These are phyloP conservation scores for Clitarchus hookeri DNA, from an alignment of 2,888 invertebrate genomes.

Conservation along the genomic window DNA sequence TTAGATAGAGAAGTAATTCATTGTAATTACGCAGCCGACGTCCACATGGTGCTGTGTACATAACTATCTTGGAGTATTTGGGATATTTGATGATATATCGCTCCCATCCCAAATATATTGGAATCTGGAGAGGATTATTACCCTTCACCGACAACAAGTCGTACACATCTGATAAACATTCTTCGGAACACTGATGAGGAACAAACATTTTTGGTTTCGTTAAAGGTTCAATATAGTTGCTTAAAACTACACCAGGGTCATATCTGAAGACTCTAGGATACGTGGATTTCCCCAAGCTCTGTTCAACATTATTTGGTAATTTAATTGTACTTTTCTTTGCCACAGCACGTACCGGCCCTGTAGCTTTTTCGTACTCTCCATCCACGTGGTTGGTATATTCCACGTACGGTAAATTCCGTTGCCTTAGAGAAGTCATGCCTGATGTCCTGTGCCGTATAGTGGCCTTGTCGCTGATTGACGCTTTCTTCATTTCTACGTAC, in stretches of 20 bases:
- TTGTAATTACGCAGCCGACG: conserved; percentile 71
- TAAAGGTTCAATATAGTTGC: conserved; percentile 10
- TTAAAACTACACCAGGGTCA: neutral
- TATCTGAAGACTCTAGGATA: conserved; percentile 26
- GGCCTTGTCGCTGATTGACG: conserved; percentile 49
- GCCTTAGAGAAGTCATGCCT: conserved; percentile 45
- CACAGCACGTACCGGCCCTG: conserved; percentile 63
- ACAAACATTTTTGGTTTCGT: conserved; percentile 55
- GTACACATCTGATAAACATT: conserved; percentile 53
- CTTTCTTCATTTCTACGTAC: conserved; percentile 52
- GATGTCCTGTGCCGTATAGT: conserved; percentile 40
- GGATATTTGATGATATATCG: conserved; percentile 51
- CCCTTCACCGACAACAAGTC: conserved; percentile 64
- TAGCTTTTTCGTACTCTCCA: neutral
- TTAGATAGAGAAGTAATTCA: conserved; percentile 78
- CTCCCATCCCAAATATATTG: conserved; percentile 86
- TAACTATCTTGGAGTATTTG: conserved; percentile 46
- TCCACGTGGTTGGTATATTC: conserved; percentile 72
- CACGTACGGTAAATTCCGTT: conserved; percentile 71
- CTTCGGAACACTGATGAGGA: conserved; percentile 68
- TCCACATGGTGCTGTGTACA: conserved; percentile 80
- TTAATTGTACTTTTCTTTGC: conserved; percentile 77
- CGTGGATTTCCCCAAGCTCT: neutral
- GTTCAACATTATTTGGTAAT: conserved; percentile 37
- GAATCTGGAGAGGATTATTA: conserved; percentile 83